Conservation (phyloP, 2,113 vertebrate species). For the Hymenochirus boettgeri region DNA sequence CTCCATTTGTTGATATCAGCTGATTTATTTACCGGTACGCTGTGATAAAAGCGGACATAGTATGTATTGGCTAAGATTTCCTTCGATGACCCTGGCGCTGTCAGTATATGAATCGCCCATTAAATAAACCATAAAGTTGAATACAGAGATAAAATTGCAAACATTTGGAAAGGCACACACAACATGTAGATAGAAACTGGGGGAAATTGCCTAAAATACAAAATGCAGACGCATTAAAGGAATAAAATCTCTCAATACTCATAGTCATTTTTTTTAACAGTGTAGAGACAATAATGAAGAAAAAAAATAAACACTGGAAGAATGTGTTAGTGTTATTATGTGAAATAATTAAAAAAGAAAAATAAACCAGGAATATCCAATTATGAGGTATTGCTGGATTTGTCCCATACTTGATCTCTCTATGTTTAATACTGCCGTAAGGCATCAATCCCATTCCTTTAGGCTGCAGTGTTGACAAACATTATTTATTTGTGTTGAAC, state of each 20-base stretch:
- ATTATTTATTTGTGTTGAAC: conserved; percentile 76
- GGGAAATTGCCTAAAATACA: conserved; percentile 23
- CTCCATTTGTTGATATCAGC: conserved; percentile 4
- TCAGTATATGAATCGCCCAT: conserved; percentile 1
- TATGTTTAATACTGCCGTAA: conserved; percentile 55
- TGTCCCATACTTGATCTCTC: conserved; percentile 65
- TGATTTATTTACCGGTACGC: conserved; percentile 26
- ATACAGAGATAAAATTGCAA: conserved; percentile 37
- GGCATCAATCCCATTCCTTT: conserved; percentile 59
- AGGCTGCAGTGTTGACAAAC: conserved; percentile 59
- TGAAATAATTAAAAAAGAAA: conserved; percentile 86
- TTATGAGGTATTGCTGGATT: conserved; percentile 70
- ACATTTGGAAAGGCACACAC: too few relatives aligned
- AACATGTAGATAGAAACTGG: conserved; percentile 8
- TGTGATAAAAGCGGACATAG: conserved; percentile 3
- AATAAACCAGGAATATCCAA: conserved; percentile 73
- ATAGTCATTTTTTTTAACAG: conserved; percentile 17
- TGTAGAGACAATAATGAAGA: conserved; percentile 48
- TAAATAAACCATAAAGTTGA: conserved; percentile 53
- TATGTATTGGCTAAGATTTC: background rate
- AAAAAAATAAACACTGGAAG: conserved; percentile 92
- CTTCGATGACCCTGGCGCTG: background rate
- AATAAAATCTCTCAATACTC: conserved; percentile 19
- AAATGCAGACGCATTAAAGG: conserved; percentile 8
- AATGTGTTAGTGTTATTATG: conserved; percentile 87